These are phyloP conservation scores for Aplodontia rufa DNA, from an alignment of 2,113 vertebrate genomes.

Conservation along the genomic window DNA sequence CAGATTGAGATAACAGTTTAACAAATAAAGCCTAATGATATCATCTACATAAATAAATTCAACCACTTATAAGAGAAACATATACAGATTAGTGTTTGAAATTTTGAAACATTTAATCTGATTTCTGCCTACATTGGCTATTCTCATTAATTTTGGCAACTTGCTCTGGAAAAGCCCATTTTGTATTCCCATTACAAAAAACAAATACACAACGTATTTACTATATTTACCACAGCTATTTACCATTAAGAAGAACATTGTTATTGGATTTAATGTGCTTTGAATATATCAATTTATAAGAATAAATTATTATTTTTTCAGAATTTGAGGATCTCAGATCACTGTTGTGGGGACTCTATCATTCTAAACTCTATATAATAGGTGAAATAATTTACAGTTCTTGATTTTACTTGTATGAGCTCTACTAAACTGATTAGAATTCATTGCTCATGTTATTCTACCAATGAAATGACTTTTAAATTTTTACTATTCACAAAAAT, in stretches of 20 bases:
- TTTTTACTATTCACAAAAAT: not conserved
- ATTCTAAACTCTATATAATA: not conserved
- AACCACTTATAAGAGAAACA: not conserved
- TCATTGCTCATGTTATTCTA: not conserved
- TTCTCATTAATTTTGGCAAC: not conserved
- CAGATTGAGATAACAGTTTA: conserved; percentile 52
- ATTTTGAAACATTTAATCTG: conserved; percentile 12
- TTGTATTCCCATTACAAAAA: not conserved
- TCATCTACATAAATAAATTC: conserved; percentile 9
- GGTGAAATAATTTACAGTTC: conserved; percentile 4
- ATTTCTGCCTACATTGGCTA: not conserved
- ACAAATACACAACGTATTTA: not conserved
- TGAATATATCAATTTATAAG: not conserved
- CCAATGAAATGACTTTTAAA: not conserved
- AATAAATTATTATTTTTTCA: not conserved
- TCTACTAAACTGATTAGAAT: not conserved
- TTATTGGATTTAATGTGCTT: not conserved
- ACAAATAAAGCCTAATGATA: conserved; percentile 3
- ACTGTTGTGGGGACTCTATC: not conserved
- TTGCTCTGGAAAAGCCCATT: not conserved
- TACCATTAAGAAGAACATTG: not conserved
- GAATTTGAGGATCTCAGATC: conserved; percentile 8
- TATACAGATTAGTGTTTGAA: not conserved
- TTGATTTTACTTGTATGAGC: not conserved
- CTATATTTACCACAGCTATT: not conserved